A percentile compares a stretch with the other conserved stretches of the same genome.
These are phyloP conservation scores for Lithophane ornitopus DNA, from an alignment of 2,888 invertebrate species.

Conservation along the genomic window DNA sequence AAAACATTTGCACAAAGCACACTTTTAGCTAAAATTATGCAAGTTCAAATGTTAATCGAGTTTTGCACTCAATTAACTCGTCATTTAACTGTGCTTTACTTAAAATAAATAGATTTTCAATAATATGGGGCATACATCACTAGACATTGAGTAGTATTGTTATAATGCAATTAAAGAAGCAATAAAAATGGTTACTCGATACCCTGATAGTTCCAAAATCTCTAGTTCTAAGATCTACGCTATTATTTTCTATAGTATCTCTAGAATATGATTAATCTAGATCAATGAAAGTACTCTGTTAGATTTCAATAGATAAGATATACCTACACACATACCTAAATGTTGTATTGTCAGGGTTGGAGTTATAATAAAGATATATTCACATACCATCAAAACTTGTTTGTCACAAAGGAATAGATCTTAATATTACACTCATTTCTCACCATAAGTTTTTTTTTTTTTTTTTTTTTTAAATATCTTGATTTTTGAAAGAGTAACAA, in stretches of 20 bases:
- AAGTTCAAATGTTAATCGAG: slow-evolving; percentile 65
- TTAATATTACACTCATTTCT: slow-evolving; percentile 6
- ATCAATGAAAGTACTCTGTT: slow-evolving; percentile 62
- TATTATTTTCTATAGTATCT: not conserved
- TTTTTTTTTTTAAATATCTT: not conserved
- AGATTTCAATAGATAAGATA: slow-evolving; percentile 68
- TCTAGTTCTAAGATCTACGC: not conserved
- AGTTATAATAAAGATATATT: slow-evolving; percentile 13
- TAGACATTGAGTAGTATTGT: not conserved
- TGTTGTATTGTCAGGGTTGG: slow-evolving; percentile 26
- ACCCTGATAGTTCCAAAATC: not conserved
- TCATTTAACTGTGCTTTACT: not conserved
- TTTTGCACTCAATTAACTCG: slow-evolving; percentile 4
- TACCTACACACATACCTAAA: slow-evolving; percentile 53
- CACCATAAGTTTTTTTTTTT: not conserved
- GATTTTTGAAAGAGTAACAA: slow-evolving; percentile 14
- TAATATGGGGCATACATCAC: not conserved
- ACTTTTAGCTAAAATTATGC: slow-evolving; percentile 71
- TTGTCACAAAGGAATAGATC: slow-evolving; percentile 47
- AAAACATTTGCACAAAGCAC: slow-evolving; percentile 77
- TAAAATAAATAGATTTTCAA: not conserved
- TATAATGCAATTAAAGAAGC: slow-evolving; percentile 4
- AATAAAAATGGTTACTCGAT: not conserved
- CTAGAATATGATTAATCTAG: slow-evolving; percentile 11
- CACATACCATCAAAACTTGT: slow-evolving; percentile 23